phyloP scores from a whole-genome alignment of 2,113 vertebrate species.

The Archocentrus centrarchus region DNA sequence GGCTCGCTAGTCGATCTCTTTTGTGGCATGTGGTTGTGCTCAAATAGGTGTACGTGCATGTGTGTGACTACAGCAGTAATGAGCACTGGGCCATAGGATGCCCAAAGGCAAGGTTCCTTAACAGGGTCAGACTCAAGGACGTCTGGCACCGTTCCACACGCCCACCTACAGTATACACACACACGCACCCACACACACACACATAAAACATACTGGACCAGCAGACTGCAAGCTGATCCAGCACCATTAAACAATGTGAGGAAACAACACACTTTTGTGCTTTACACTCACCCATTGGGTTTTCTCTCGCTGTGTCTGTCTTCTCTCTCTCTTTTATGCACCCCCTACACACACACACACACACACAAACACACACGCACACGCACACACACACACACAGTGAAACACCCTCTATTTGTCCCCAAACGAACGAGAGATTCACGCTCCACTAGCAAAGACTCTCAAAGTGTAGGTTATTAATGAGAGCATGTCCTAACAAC shows the following conservation, averaged over 20 bases:
- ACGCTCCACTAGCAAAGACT: conserved; percentile 70
- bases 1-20: neutral
- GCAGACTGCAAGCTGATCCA: conserved; percentile 32
- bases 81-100: conserved; percentile 64
- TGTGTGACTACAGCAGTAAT: conserved; percentile 53
- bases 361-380: neutral
- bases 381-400: neutral
- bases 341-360: neutral
- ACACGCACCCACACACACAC: neutral
- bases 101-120: conserved; percentile 70
- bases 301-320: conserved; percentile 11
- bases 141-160: conserved; percentile 42
- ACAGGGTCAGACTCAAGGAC: conserved; percentile 71
- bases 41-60: conserved; percentile 14
- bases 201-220: conserved; percentile 38
- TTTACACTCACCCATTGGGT: conserved; percentile 25
- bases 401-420: conserved; percentile 72
- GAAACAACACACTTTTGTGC: conserved; percentile 48
- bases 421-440: conserved; percentile 63
- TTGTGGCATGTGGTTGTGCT: conserved; percentile 12
- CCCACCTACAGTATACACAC: conserved; percentile 40
- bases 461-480: conserved; percentile 76
- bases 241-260: conserved; percentile 41
- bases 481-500: conserved; percentile 76
- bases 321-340: neutral